phyloP scores from a whole-genome alignment of 2,888 invertebrate genomes.

The Linnaemya vulpina region DNA sequence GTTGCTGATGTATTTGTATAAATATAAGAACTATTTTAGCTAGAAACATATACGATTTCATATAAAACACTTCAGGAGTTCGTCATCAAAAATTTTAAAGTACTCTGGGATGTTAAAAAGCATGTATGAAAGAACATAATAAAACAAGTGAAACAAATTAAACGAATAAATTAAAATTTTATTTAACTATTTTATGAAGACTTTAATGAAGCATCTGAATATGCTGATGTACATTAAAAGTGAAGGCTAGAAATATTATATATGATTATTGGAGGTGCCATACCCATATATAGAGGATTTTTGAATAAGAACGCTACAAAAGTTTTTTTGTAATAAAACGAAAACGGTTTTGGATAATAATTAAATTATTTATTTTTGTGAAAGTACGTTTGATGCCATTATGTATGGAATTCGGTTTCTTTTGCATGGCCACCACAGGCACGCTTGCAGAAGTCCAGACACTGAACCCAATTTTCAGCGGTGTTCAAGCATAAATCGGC shows the following conservation, averaged over 20 bases:
- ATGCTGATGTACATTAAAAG: background rate
- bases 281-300: too few species aligned
- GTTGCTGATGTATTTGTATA: background rate
- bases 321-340: too few species aligned
- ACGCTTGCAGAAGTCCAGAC: too few species aligned
- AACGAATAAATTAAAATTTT: constrained; percentile 75
- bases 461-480: too few species aligned
- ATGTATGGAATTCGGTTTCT: too few species aligned
- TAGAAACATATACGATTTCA: background rate
- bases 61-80: background rate
- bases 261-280: too few species aligned
- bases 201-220: constrained; percentile 80
- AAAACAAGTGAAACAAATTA: background rate
- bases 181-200: constrained; percentile 78
- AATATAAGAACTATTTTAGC: constrained; percentile 8
- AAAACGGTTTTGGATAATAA: too few species aligned
- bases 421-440: too few species aligned
- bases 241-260: background rate
- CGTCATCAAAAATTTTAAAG: background rate
- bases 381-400: too few species aligned
- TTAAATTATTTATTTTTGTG: too few species aligned
- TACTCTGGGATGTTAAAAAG: background rate
- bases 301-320: background rate
- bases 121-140: background rate
- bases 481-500: too few species aligned